These are phyloP conservation scores for Gallinago stenura DNA, from an alignment of 2,797 vertebrate genomes.

Conservation along the genomic window DNA sequence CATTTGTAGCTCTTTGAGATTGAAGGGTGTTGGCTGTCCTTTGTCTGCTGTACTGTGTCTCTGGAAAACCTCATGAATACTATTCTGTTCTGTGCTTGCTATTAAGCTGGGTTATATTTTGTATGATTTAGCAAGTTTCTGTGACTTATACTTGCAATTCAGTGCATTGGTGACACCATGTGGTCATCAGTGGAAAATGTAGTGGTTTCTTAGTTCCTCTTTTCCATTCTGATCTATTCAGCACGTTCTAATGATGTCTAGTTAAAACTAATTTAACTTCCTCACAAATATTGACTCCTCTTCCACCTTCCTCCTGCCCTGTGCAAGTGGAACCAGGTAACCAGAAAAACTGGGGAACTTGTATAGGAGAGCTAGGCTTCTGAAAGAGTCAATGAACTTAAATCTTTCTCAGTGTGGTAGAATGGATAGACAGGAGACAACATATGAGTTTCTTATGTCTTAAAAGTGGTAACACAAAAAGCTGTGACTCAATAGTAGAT, in stretches of 20 bases:
- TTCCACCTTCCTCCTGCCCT: rapidly evolving
- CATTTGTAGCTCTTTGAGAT: background rate
- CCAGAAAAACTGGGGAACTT: background rate
- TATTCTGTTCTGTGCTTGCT: background rate
- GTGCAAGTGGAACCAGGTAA: background rate
- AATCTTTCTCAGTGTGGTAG: background rate
- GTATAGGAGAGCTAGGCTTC: background rate
- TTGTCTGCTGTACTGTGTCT: background rate
- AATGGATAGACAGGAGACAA: background rate
- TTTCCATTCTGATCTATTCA: background rate
- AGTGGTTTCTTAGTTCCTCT: background rate
- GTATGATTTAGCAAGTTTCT: rapidly evolving
- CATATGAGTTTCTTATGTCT: background rate
- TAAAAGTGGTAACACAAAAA: background rate
- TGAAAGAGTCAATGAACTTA: background rate
- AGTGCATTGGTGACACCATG: background rate
- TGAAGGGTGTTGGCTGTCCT: background rate
- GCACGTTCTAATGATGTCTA: background rate
- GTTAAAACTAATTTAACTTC: background rate
- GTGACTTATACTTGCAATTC: rapidly evolving
- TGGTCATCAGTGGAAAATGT: background rate
- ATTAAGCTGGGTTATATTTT: background rate
- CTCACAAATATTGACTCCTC: background rate
- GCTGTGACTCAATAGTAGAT: background rate
- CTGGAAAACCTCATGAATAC: background rate